Conservation (phyloP, 2,888 invertebrate species). For the Orchestes rusci region DNA sequence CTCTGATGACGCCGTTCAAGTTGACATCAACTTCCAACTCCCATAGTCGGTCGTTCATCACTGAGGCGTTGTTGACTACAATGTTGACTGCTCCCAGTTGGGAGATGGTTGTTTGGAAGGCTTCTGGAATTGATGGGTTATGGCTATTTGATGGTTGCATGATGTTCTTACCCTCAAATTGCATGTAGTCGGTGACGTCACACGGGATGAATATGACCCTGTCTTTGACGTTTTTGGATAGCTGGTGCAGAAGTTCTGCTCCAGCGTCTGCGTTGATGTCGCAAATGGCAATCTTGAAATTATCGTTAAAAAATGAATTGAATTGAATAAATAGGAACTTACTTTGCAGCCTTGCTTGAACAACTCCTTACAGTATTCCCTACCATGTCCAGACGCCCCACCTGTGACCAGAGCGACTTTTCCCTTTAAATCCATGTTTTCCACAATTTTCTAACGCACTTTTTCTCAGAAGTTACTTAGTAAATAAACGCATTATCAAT, state of each 20-base stretch:
- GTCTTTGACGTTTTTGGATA: conserved; percentile 61
- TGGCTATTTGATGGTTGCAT: background rate
- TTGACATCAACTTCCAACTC: conserved; percentile 54
- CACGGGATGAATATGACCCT: conserved; percentile 65
- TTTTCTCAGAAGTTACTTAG: no score
- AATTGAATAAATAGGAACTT: no score
- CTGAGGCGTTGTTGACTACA: conserved; percentile 50
- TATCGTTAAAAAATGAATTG: no score
- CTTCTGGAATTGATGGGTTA: conserved; percentile 48
- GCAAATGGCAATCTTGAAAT: conserved; percentile 57
- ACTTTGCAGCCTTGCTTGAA: conserved; percentile 69
- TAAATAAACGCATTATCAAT: no score
- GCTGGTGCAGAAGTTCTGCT: conserved; percentile 58
- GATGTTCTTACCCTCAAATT: conserved; percentile 68
- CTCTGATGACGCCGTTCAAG: conserved; percentile 72
- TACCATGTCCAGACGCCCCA: conserved; percentile 65
- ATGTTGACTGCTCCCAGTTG: conserved; percentile 68
- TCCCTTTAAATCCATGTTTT: conserved; percentile 62
- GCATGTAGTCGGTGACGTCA: conserved; percentile 71
- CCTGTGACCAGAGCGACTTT: conserved; percentile 68
- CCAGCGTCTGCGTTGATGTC: conserved; percentile 66
- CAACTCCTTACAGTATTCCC: conserved; percentile 64
- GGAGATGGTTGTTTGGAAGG: conserved; percentile 65
- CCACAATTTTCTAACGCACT: background rate
- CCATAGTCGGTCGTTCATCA: conserved; percentile 41